Conservation (phyloP, 2,113 vertebrate genomes). For the Trichechus manatus region DNA sequence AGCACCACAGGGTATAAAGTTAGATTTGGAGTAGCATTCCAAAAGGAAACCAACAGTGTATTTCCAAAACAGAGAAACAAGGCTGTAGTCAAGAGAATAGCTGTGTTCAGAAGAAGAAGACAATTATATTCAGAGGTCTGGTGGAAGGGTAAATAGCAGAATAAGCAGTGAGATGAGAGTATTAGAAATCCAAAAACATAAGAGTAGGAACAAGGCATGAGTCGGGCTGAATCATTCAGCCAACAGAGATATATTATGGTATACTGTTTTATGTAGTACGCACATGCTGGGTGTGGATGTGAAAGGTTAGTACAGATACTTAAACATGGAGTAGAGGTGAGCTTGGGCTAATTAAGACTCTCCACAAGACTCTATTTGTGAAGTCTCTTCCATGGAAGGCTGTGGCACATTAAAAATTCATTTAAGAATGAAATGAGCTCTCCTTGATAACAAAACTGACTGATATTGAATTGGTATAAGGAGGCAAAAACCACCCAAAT, state of each 20-base stretch:
- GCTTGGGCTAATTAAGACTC: neutral
- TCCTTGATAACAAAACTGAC: neutral
- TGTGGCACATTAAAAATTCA: neutral
- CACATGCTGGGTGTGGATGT: neutral
- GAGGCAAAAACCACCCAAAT: neutral
- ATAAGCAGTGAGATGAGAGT: neutral
- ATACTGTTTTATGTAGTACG: neutral
- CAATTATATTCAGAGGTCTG: neutral
- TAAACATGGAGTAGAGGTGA: neutral
- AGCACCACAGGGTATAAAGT: neutral
- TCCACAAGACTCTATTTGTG: neutral
- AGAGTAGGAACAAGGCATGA: neutral
- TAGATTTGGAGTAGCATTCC: neutral
- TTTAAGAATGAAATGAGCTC: neutral
- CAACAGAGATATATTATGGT: neutral
- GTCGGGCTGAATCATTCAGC: neutral
- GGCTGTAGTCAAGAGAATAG: neutral
- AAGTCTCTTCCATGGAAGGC: neutral
- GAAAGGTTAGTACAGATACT: neutral
- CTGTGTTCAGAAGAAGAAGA: neutral
- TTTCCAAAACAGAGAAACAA: conserved; percentile 14
- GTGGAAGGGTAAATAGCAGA: neutral
- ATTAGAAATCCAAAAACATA: neutral
- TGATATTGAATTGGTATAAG: neutral
- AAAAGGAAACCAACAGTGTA: neutral